Evolutionary conservation across 2,797 vertebrate genomes (phyloP).

Genomic region (Knipowitschia caucasica): DNA sequence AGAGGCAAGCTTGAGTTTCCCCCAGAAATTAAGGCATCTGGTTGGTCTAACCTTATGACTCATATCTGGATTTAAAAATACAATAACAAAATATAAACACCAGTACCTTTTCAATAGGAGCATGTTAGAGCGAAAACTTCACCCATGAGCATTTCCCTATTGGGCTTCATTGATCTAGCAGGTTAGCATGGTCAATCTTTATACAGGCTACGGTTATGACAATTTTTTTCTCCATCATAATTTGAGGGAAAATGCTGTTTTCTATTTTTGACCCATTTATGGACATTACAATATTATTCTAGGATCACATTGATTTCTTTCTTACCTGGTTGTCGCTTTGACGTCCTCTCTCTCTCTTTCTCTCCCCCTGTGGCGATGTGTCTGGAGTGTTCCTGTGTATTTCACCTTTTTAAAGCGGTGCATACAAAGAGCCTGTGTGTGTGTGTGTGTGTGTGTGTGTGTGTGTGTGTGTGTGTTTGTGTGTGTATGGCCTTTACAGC

Average conservation of each 20-base stretch:
- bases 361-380: constrained; percentile 18
- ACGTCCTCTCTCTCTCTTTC: constrained; percentile 9
- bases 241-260: neutral
- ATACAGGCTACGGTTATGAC: too few species aligned
- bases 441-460: neutral
- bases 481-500: too few species aligned
- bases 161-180: too few species aligned
- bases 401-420: constrained; percentile 54
- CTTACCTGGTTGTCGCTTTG: constrained; percentile 49
- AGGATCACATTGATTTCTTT: constrained; percentile 22
- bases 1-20: too few species aligned
- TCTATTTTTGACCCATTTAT: neutral
- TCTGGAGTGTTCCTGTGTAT: constrained; percentile 46
- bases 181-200: too few species aligned
- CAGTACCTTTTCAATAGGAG: too few species aligned
- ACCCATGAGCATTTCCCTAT: too few species aligned
- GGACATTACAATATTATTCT: neutral
- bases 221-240: neutral
- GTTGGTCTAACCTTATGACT: too few species aligned
- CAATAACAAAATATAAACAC: too few species aligned
- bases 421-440: constrained; percentile 46
- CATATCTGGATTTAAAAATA: too few species aligned
- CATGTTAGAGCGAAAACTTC: too few species aligned
- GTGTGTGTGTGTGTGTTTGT: constrained; percentile 7
- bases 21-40: too few species aligned